These are phyloP conservation scores for Stictonetta naevosa DNA, from an alignment of 2,113 vertebrate species.

Conservation along the genomic window DNA sequence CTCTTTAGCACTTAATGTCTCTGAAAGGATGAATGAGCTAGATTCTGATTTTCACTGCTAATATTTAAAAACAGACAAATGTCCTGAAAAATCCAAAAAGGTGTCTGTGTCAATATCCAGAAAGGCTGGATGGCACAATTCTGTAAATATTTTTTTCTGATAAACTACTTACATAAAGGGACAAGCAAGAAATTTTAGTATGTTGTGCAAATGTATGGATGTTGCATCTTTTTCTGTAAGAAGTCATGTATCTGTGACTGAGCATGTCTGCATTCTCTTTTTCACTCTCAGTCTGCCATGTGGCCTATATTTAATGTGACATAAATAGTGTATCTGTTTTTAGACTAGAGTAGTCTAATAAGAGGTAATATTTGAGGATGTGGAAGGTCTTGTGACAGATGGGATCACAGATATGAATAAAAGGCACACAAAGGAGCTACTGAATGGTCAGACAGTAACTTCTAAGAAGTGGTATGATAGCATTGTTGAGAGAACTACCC, in stretches of 20 bases:
- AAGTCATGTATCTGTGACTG: background rate
- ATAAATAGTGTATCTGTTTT: slow-evolving; percentile 15
- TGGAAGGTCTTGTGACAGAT: slow-evolving; percentile 4
- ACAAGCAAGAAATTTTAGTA: background rate
- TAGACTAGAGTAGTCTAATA: background rate
- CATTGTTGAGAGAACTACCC: background rate
- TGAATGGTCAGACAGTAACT: background rate
- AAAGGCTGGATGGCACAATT: background rate
- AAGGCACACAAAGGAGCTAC: slow-evolving; percentile 5
- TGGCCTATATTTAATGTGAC: background rate
- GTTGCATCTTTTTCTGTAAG: background rate
- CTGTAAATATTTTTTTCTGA: background rate
- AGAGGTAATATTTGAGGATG: background rate
- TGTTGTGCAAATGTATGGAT: background rate
- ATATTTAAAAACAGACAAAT: background rate
- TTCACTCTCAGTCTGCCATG: background rate
- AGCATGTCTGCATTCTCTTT: background rate
- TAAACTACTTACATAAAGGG: background rate
- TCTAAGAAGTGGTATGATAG: background rate
- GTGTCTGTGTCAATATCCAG: background rate
- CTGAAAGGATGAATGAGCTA: background rate
- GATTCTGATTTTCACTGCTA: background rate
- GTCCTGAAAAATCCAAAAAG: background rate
- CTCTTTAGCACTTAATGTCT: background rate
- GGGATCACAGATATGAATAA: slow-evolving; percentile 3